A percentile compares a stretch with the other conserved stretches of the same genome.
Conservation (phyloP, 2,888 invertebrate species). For the Patella caerulea region DNA sequence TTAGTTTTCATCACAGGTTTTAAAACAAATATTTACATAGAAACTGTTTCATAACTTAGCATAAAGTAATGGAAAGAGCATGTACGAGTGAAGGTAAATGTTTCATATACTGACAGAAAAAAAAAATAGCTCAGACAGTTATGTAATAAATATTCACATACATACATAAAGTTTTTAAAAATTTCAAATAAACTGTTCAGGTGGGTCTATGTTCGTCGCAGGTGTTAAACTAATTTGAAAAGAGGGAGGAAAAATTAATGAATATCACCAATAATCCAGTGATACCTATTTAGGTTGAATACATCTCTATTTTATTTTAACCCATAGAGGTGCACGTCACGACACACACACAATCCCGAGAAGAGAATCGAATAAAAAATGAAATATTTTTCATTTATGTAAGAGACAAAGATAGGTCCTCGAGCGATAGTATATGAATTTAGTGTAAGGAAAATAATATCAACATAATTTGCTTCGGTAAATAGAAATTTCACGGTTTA, state of each 20-base stretch:
- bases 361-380: slow-evolving; percentile 1
- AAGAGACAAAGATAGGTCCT: slow-evolving; percentile 8
- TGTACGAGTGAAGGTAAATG: too few relatives aligned
- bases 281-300: slow-evolving; percentile 7
- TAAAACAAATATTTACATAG: too few relatives aligned
- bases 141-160: too few relatives aligned
- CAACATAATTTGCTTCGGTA: slow-evolving; percentile 10
- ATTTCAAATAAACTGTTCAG: too few relatives aligned
- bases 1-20: too few relatives aligned
- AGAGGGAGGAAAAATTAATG: slow-evolving; percentile 12
- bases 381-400: slow-evolving; percentile 13
- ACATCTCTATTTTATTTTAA: slow-evolving; percentile 1
- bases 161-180: too few relatives aligned
- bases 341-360: neutral
- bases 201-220: neutral
- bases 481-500: slow-evolving; percentile 9
- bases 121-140: too few relatives aligned
- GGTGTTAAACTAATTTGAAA: slow-evolving; percentile 5
- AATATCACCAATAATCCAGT: slow-evolving; percentile 9
- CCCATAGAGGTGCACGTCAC: neutral
- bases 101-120: too few relatives aligned
- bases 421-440: slow-evolving; percentile 10
- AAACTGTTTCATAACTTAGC: too few relatives aligned
- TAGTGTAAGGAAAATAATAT: slow-evolving; percentile 5
- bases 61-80: too few relatives aligned